Conservation (phyloP, 2,797 vertebrate genomes). For the Sternotherus odoratus region DNA sequence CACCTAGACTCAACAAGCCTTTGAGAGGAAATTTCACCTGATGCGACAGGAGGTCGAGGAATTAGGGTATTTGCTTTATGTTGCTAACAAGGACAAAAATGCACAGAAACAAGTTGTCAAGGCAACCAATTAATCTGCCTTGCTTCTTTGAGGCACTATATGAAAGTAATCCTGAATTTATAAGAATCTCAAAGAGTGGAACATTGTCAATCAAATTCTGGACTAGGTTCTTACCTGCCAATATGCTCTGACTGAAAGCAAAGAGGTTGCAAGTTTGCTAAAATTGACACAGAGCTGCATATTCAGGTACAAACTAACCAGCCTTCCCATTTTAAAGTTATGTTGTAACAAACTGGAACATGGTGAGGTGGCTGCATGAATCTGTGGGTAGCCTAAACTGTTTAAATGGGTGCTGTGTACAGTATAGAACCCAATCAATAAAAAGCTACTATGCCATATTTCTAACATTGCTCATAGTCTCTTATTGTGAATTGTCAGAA, state of each 20-base stretch:
- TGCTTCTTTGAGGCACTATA: neutral
- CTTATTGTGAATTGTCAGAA: neutral
- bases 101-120: constrained; percentile 22
- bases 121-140: neutral
- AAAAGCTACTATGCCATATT: neutral
- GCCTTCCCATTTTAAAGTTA: neutral
- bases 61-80: neutral
- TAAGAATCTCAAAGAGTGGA: neutral
- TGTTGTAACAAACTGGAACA: neutral
- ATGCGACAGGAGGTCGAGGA: neutral
- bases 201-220: neutral
- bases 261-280: neutral
- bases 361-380: neutral
- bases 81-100: neutral
- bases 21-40: neutral
- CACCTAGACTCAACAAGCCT: neutral
- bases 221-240: rapidly evolving
- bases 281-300: neutral
- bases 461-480: neutral
- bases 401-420: neutral
- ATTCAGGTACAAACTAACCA: neutral
- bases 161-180: neutral
- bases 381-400: neutral
- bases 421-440: neutral
- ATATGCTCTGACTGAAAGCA: neutral